A percentile compares a stretch with the other conserved stretches of the same genome.
These are phyloP conservation scores for Dryobates pubescens DNA, from an alignment of 2,797 vertebrate genomes.

Conservation along the genomic window DNA sequence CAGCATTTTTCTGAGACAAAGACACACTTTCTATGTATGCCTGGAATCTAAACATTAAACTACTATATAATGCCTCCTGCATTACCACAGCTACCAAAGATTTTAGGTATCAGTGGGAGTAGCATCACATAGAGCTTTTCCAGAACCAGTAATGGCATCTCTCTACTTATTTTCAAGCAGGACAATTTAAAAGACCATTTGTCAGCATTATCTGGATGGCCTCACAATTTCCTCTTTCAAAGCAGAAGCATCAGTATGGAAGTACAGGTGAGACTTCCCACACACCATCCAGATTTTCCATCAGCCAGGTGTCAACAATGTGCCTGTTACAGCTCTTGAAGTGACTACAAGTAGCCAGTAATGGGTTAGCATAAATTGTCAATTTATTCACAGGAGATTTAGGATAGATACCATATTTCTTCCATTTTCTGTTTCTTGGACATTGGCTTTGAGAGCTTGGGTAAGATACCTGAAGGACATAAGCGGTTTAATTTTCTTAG, in stretches of 20 bases:
- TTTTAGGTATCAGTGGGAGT: neutral
- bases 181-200: neutral
- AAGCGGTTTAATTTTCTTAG: neutral
- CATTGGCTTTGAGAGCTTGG: neutral
- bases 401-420: neutral
- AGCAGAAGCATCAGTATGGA: neutral
- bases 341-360: neutral
- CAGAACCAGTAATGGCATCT: neutral
- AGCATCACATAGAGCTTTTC: neutral
- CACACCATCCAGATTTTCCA: neutral
- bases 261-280: neutral
- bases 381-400: neutral
- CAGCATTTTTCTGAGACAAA: conserved; percentile 1
- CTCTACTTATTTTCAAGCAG: neutral
- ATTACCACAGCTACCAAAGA: neutral
- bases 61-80: neutral
- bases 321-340: neutral
- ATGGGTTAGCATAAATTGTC: neutral
- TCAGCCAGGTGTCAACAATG: neutral
- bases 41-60: neutral
- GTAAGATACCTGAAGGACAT: neutral
- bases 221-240: neutral
- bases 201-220: neutral
- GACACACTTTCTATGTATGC: neutral
- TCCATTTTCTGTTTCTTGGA: neutral